Evolutionary conservation across 2,888 invertebrate genomes (phyloP).

Genomic region (Phrixothrix hirtus): DNA sequence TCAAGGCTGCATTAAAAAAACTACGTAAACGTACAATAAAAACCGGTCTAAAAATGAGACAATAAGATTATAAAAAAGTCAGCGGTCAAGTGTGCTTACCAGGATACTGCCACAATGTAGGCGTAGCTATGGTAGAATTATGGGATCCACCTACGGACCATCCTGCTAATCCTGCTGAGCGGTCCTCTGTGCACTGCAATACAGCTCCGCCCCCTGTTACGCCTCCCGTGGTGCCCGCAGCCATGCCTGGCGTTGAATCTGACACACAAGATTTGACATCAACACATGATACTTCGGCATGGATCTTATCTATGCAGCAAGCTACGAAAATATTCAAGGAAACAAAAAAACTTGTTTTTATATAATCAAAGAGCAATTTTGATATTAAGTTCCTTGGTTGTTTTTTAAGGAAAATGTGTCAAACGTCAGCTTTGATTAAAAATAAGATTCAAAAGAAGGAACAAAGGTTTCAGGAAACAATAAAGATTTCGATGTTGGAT

Average conservation of each 20-base stretch:
- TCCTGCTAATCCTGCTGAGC: constrained; percentile 60
- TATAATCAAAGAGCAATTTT: background rate
- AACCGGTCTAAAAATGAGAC: constrained; percentile 29
- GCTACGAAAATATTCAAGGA: constrained; percentile 3
- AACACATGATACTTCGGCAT: constrained; percentile 17
- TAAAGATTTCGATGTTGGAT: constrained; percentile 9
- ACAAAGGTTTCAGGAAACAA: background rate
- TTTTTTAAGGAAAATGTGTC: background rate
- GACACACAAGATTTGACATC: constrained; percentile 37
- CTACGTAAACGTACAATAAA: constrained; percentile 13
- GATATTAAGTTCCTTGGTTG: background rate
- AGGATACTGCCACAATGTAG: constrained; percentile 82
- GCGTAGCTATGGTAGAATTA: constrained; percentile 63
- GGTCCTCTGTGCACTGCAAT: constrained; percentile 67
- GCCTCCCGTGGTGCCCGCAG: constrained; percentile 70
- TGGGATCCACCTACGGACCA: constrained; percentile 61
- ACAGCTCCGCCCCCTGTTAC: constrained; percentile 61
- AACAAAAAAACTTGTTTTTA: constrained; percentile 1
- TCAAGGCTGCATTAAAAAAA: constrained; percentile 13
- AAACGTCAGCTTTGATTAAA: background rate
- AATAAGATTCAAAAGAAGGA: background rate
- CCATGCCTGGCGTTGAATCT: constrained; percentile 62
- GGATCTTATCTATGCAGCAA: constrained; percentile 16
- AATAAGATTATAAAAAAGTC: constrained; percentile 25
- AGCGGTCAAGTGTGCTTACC: constrained; percentile 58